Conservation (phyloP, 2,888 invertebrate species). For the Meganola albula region DNA sequence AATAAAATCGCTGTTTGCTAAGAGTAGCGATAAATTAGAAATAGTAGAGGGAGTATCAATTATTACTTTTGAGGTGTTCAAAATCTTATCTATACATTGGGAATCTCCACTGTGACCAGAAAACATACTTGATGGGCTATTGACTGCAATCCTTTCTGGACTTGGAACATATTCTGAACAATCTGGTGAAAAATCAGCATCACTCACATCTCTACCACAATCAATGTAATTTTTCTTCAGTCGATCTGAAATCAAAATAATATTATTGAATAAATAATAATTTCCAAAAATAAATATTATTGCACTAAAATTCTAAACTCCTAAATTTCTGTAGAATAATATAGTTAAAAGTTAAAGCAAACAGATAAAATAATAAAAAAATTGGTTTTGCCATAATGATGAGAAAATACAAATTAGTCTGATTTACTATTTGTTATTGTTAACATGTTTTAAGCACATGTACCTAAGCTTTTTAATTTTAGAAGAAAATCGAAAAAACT, state of each 20-base stretch:
- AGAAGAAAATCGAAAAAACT: too few relatives aligned
- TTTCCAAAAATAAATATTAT: too few relatives aligned
- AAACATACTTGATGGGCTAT: not conserved
- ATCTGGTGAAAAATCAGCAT: not conserved
- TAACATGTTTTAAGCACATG: too few relatives aligned
- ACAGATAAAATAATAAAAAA: not conserved
- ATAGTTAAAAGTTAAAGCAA: not conserved
- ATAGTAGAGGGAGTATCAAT: not conserved
- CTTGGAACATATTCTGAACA: too few relatives aligned
- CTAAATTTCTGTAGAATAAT: not conserved
- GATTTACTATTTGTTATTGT: too few relatives aligned
- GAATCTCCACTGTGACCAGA: not conserved
- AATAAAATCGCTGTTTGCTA: not conserved
- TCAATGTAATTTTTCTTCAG: constrained; percentile 4
- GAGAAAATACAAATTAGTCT: not conserved
- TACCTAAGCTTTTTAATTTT: too few relatives aligned
- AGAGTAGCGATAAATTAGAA: not conserved
- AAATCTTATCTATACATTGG: not conserved
- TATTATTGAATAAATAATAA: not conserved
- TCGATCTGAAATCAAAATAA: constrained; percentile 1
- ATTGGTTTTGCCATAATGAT: not conserved
- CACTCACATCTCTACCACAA: constrained; percentile 2
- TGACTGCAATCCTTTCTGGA: not conserved
- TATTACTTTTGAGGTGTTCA: not conserved
- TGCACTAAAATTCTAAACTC: not conserved